These are phyloP conservation scores for Anagrus nilaparvatae DNA, from an alignment of 1,140 invertebrate genomes.

Conservation along the genomic window DNA sequence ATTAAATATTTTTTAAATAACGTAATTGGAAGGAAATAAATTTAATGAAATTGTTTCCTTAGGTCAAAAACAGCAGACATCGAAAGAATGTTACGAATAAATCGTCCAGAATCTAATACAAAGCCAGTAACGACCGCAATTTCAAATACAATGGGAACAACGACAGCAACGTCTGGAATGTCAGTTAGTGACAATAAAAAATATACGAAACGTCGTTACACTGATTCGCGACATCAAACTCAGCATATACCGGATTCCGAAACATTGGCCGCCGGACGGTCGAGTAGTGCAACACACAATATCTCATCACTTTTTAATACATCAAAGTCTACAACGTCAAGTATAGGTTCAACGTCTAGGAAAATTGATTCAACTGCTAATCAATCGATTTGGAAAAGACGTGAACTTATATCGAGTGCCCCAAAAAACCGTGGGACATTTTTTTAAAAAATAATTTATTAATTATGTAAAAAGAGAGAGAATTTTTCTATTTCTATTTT, in stretches of 20 bases:
- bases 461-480: too few species aligned
- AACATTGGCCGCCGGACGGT: conserved; percentile 30
- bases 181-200: conserved; percentile 46
- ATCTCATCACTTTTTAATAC: too few species aligned
- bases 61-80: conserved; percentile 58
- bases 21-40: conserved; percentile 2
- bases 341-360: conserved; percentile 22
- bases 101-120: conserved; percentile 21
- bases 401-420: conserved; percentile 70
- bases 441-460: too few species aligned
- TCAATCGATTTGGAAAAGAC: conserved; percentile 60
- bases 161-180: conserved; percentile 22
- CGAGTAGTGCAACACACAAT: conserved; percentile 15
- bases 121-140: background rate
- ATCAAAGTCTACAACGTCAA: too few species aligned
- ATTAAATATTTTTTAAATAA: background rate
- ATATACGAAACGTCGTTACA: conserved; percentile 51
- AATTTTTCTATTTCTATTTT: too few species aligned
- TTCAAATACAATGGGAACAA: background rate
- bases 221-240: conserved; percentile 51
- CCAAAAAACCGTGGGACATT: conserved; percentile 40
- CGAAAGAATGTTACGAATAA: conserved; percentile 47
- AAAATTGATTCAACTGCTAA: conserved; percentile 27
- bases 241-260: conserved; percentile 49
- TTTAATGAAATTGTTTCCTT: too few species aligned